phyloP scores from a whole-genome alignment of 2,797 vertebrate species.

The Acipenser oxyrinchus region DNA sequence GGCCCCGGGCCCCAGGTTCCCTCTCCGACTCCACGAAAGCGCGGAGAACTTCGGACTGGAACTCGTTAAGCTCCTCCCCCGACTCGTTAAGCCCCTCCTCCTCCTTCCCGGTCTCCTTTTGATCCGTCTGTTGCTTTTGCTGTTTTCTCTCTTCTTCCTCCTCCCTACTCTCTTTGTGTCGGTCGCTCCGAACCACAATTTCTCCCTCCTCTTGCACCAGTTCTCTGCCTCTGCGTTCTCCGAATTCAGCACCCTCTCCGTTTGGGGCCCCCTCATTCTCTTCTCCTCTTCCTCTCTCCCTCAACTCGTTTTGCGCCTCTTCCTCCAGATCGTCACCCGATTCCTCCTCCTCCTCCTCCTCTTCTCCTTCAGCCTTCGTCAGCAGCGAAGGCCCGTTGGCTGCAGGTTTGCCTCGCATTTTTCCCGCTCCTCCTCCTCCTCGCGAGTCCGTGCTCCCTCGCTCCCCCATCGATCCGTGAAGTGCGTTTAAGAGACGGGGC shows the following conservation, averaged over 20 bases:
- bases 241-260: not conserved
- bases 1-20: slow-evolving; percentile 58
- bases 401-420: too few relatives aligned
- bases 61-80: slow-evolving; percentile 47
- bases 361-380: slow-evolving; percentile 27
- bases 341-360: slow-evolving; percentile 26
- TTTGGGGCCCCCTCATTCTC: not conserved
- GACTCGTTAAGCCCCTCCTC: too few relatives aligned
- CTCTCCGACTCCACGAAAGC: slow-evolving; percentile 67
- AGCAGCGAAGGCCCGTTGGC: slow-evolving; percentile 12
- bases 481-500: too few relatives aligned
- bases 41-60: slow-evolving; percentile 66
- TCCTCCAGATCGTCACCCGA: not conserved
- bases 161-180: too few relatives aligned
- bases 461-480: too few relatives aligned
- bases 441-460: not conserved
- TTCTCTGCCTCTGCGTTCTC: too few relatives aligned
- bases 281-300: not conserved
- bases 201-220: too few relatives aligned
- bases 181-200: too few relatives aligned
- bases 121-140: too few relatives aligned
- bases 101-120: too few relatives aligned
- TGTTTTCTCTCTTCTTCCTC: too few relatives aligned
- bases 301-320: not conserved
- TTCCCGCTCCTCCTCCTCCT: slow-evolving; percentile 30